phyloP scores from a whole-genome alignment of 2,797 vertebrate species.

The Poecilia velifera region DNA sequence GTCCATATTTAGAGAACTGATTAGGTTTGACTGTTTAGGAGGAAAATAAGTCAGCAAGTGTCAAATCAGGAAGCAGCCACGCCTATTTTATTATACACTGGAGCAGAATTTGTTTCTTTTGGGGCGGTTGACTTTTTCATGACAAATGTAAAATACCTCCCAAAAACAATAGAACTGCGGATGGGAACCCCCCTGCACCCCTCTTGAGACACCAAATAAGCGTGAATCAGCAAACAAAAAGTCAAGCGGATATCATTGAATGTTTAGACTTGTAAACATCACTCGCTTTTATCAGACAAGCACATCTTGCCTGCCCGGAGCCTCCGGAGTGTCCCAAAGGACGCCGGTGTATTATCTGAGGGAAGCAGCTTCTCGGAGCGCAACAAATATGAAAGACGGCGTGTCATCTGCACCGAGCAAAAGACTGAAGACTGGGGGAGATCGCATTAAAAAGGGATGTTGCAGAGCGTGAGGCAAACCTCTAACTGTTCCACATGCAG shows the following conservation, averaged over 20 bases:
- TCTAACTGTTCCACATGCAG: slow-evolving; percentile 49
- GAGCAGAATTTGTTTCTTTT: slow-evolving; percentile 29
- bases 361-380: slow-evolving; percentile 71
- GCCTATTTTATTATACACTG: slow-evolving; percentile 16
- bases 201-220: slow-evolving; percentile 38
- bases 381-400: slow-evolving; percentile 30
- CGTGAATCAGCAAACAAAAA: slow-evolving; percentile 34
- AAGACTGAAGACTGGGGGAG: slow-evolving; percentile 26
- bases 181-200: slow-evolving; percentile 22
- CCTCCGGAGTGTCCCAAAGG: slow-evolving; percentile 60
- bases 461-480: slow-evolving; percentile 41
- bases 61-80: slow-evolving; percentile 15
- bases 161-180: slow-evolving; percentile 50
- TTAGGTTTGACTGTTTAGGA: slow-evolving; percentile 17
- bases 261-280: slow-evolving; percentile 77
- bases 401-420: slow-evolving; percentile 45
- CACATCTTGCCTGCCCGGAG: slow-evolving; percentile 72
- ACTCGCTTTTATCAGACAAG: slow-evolving; percentile 74
- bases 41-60: slow-evolving; percentile 19
- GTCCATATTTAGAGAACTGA: slow-evolving; percentile 5
- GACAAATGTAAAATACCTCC: slow-evolving; percentile 41
- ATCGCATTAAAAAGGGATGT: slow-evolving; percentile 39
- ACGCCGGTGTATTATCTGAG: slow-evolving; percentile 69
- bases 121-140: neutral
- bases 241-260: slow-evolving; percentile 58